Evolutionary conservation across 2,113 vertebrate genomes (phyloP).

Genomic region (Triplophysa rosa): DNA sequence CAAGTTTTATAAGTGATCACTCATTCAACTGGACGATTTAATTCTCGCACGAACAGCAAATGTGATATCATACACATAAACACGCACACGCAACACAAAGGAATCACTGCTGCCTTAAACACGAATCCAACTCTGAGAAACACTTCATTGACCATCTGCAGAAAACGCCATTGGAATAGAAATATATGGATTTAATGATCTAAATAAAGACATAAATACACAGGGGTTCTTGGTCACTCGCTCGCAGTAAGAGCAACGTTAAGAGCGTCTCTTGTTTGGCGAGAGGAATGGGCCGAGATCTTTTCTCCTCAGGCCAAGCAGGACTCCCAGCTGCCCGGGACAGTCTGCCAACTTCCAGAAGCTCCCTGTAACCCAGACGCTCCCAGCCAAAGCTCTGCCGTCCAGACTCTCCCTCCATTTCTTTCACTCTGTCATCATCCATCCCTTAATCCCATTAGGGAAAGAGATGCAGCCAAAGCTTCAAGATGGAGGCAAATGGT

Average conservation of each 20-base stretch:
- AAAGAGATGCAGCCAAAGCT: slow-evolving; percentile 54
- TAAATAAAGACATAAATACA: no score
- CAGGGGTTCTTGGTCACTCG: background rate
- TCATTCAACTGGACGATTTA: no score
- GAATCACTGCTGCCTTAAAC: background rate
- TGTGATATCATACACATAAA: no score
- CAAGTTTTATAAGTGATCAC: no score
- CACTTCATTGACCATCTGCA: background rate
- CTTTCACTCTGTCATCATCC: slow-evolving; percentile 46
- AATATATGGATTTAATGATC: no score
- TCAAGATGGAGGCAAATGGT: slow-evolving; percentile 40
- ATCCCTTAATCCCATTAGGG: slow-evolving; percentile 62
- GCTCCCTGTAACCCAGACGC: slow-evolving; percentile 58
- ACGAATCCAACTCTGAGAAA: background rate
- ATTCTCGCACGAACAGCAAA: no score
- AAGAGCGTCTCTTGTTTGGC: slow-evolving; percentile 40
- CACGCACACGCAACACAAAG: no score
- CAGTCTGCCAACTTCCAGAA: slow-evolving; percentile 64
- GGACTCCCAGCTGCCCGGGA: slow-evolving; percentile 70
- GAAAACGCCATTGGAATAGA: background rate
- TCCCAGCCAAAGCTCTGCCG: slow-evolving; percentile 31
- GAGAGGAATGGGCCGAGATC: slow-evolving; percentile 59
- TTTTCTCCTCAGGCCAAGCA: slow-evolving; percentile 57
- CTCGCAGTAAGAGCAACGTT: slow-evolving; percentile 8
- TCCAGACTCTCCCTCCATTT: slow-evolving; percentile 35